Base-by-base conservation (phyloP, 2,797 vertebrate species). In the Chloroceryle amazona region DNA sequence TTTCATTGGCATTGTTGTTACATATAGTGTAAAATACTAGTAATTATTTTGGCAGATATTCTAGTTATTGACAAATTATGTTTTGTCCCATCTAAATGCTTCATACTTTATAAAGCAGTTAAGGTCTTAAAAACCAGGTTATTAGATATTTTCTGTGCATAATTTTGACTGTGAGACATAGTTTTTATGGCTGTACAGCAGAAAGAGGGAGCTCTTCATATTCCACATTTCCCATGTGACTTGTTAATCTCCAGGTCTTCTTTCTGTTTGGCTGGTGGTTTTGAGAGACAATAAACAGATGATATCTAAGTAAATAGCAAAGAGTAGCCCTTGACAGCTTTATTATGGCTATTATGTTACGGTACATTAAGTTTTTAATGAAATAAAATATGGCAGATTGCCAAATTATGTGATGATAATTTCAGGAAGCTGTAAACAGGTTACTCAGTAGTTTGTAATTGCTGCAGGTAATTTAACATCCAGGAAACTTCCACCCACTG, bases 351-450 rank as follows among this genome's bases (percentile, higher is more conserved):
- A 78, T 91, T 95, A 81, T 68, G 82, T 96, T 91, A 72, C 22
- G 63, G 81, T 93, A 91, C 76, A 96, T 97, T 92, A 93, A 60
- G 44, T 96, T 95, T 96, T 96, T 94, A 96, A 94, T 93, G 82
- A 95, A 89, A 96, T 94, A 93, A 96, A 95, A 95, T 96, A 74
- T 89, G 93, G 94, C 95, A 96, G 71, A 95, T 97, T 96, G 92
- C 96, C 91, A 94, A 80, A 95, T 90, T 95, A 89, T 76, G 76
- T 96, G 81, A 94, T 93, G 96, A 91, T 95, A 92, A 96, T 96
- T 96, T 97, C 90, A 96, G 93, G 94, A 96, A 95, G 89, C 86
- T 94, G 92, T 95, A 96, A 96, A 94, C 82, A 94, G 86, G 84
- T 97, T 94, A 73, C 91, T 91, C 93, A 51, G 85, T 93, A 89